phyloP scores from a whole-genome alignment of 2,797 vertebrate species.

The Ciconia nigra region DNA sequence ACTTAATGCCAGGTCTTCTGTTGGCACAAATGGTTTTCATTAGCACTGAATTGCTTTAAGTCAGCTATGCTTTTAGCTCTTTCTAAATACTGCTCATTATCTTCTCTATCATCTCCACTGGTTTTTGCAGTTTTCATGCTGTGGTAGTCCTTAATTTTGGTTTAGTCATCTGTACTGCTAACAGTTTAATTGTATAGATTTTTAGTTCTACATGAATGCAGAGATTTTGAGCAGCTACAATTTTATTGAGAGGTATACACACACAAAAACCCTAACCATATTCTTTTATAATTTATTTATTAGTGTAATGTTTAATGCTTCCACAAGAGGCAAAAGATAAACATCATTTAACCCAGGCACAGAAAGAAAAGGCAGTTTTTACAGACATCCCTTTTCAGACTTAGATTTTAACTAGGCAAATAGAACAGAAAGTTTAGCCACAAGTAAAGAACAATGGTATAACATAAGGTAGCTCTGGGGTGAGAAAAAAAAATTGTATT shows the following conservation, averaged over 20 bases:
- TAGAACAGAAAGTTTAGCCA: background rate
- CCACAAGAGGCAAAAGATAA: conserved; percentile 40
- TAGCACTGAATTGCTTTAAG: background rate
- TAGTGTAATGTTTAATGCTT: conserved; percentile 27
- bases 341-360: conserved; percentile 32
- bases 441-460: background rate
- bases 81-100: background rate
- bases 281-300: conserved; percentile 8
- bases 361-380: conserved; percentile 4
- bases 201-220: background rate
- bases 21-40: background rate
- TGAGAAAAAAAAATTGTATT: background rate
- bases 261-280: background rate
- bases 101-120: background rate
- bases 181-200: background rate
- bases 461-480: background rate
- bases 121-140: background rate
- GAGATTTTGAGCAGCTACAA: background rate
- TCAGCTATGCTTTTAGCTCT: background rate
- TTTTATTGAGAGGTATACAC: background rate
- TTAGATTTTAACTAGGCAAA: background rate
- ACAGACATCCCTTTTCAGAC: conserved; percentile 7
- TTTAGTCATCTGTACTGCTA: background rate
- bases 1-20: background rate
- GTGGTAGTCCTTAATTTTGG: background rate